Evolutionary conservation across 2,888 invertebrate species (phyloP).

Genomic region (Azorinus chamasolen): DNA sequence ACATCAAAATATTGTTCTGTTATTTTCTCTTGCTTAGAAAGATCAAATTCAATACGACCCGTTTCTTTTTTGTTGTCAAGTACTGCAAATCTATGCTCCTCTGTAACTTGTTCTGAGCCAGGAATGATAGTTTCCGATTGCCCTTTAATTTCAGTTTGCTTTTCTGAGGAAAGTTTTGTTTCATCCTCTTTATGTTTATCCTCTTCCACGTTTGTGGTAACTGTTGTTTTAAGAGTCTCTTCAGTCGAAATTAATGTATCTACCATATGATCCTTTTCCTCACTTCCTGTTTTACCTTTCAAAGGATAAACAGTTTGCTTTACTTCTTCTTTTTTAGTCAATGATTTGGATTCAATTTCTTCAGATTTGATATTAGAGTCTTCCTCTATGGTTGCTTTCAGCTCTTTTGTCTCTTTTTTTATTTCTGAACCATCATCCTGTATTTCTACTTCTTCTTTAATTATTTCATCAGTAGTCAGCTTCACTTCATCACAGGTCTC

Average conservation of each 20-base stretch:
- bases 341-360: slow-evolving; percentile 44
- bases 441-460: slow-evolving; percentile 54
- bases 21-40: slow-evolving; percentile 45
- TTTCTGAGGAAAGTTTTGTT: slow-evolving; percentile 45
- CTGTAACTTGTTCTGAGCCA: slow-evolving; percentile 34
- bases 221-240: slow-evolving; percentile 48
- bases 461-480: slow-evolving; percentile 48
- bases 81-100: slow-evolving; percentile 32
- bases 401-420: slow-evolving; percentile 50
- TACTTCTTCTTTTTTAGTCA: slow-evolving; percentile 50
- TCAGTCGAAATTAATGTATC: slow-evolving; percentile 59
- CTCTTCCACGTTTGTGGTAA: slow-evolving; percentile 38
- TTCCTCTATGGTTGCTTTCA: slow-evolving; percentile 50
- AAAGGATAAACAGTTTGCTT: slow-evolving; percentile 62
- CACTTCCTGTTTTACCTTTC: slow-evolving; percentile 18
- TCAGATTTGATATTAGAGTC: slow-evolving; percentile 44
- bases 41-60: slow-evolving; percentile 32
- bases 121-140: slow-evolving; percentile 30
- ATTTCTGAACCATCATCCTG: slow-evolving; percentile 63
- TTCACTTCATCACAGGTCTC: slow-evolving; percentile 44
- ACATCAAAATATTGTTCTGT: slow-evolving; percentile 58
- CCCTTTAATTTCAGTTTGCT: slow-evolving; percentile 30
- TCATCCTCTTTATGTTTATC: slow-evolving; percentile 50
- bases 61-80: slow-evolving; percentile 35
- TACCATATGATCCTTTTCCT: slow-evolving; percentile 34